A percentile compares a stretch with the other conserved stretches of the same genome.
Conservation (phyloP, 2,797 vertebrate genomes). For the Melanotaenia trifasciata region DNA sequence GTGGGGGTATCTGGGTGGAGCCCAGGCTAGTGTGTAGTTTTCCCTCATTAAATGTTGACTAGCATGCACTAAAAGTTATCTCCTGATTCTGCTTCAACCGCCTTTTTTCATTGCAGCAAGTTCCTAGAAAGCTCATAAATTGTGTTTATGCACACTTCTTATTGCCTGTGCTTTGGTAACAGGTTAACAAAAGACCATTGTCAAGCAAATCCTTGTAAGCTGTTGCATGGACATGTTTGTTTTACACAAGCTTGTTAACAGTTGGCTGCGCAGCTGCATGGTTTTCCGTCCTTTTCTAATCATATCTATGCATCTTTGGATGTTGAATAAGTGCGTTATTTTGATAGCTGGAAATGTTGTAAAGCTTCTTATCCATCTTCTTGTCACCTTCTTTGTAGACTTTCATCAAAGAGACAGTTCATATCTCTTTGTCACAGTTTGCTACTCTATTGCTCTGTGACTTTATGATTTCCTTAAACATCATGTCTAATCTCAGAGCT, state of each 20-base stretch:
- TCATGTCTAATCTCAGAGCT: slow-evolving; percentile 61
- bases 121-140: slow-evolving; percentile 50
- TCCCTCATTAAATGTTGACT: no score
- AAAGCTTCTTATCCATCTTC: not conserved
- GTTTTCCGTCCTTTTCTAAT: not conserved
- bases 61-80: slow-evolving; percentile 34
- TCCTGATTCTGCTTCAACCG: not conserved
- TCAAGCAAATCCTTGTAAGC: slow-evolving; percentile 10
- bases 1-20: not conserved
- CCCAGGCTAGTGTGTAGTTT: slow-evolving; percentile 10
- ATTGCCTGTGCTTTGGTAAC: slow-evolving; percentile 1
- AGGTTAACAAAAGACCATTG: slow-evolving; percentile 43
- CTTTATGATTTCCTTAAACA: slow-evolving; percentile 63
- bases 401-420: slow-evolving; percentile 15
- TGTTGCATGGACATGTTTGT: not conserved
- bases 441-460: slow-evolving; percentile 24
- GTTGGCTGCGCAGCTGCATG: slow-evolving; percentile 1
- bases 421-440: slow-evolving; percentile 4
- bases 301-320: not conserved
- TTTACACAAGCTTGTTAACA: slow-evolving; percentile 12
- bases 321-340: not conserved
- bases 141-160: slow-evolving; percentile 22
- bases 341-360: not conserved
- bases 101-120: slow-evolving; percentile 12
- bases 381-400: not conserved